A percentile compares a stretch with the other conserved stretches of the same genome.
These are phyloP conservation scores for Malurus splendens DNA, from an alignment of 2,797 vertebrate species.

Conservation along the genomic window DNA sequence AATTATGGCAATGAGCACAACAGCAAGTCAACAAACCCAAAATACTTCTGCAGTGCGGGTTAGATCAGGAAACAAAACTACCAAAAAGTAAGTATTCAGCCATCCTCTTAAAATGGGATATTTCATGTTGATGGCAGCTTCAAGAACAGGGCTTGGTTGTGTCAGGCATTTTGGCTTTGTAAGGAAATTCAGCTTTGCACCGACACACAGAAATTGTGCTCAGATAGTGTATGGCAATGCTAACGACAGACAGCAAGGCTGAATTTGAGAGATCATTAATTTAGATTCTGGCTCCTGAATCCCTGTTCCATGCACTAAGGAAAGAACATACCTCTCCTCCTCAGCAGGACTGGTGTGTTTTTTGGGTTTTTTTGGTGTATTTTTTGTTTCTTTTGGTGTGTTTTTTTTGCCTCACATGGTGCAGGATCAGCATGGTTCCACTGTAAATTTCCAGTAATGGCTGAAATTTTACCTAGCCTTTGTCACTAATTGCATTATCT, in stretches of 20 bases:
- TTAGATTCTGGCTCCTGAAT: not conserved
- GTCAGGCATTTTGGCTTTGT: not conserved
- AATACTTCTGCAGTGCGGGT: not conserved
- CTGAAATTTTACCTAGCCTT: not conserved
- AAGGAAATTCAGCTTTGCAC: not conserved
- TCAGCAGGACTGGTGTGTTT: not conserved
- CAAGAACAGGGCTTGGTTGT: rapidly evolving
- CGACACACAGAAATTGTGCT: not conserved
- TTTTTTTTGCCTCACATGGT: not conserved
- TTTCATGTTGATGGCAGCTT: not conserved
- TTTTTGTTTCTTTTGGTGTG: not conserved
- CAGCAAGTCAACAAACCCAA: not conserved
- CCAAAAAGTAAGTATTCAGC: not conserved
- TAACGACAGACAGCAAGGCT: not conserved
- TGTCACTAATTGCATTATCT: not conserved
- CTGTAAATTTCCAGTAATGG: not conserved
- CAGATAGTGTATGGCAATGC: not conserved
- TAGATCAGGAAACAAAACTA: not conserved
- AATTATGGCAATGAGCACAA: not conserved
- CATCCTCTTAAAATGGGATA: not conserved
- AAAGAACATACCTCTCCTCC: not conserved
- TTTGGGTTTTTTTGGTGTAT: not conserved
- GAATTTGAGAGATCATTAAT: not conserved
- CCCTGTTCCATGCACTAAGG: not conserved
- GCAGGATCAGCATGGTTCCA: not conserved